Percentiles rank a stretch among this genome's conserved stretches.
Conservation (phyloP, 2,888 invertebrate species). For the Ecdyonurus torrentis region DNA sequence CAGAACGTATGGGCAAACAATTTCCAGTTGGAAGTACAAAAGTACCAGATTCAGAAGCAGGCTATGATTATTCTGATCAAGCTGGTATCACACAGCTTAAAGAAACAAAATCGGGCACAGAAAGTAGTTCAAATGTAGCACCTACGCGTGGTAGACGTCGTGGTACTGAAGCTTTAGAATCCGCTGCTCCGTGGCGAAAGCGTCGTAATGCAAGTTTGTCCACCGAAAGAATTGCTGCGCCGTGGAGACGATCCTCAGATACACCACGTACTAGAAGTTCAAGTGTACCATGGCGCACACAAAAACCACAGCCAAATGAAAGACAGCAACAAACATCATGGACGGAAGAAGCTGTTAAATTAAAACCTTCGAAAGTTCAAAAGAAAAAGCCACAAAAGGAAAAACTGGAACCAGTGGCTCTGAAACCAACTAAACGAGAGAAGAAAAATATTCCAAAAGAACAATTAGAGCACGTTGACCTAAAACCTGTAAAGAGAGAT, state of each 20-base stretch:
- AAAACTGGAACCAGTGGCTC: slow-evolving; percentile 20
- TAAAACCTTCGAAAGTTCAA: slow-evolving; percentile 25
- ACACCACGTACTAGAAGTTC: background rate
- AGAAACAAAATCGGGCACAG: background rate
- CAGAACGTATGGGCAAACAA: background rate
- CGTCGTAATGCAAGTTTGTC: background rate
- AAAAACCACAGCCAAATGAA: background rate
- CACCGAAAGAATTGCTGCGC: background rate
- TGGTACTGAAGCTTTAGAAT: background rate
- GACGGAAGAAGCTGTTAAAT: slow-evolving; percentile 44
- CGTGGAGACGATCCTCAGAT: background rate
- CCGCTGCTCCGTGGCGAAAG: background rate
- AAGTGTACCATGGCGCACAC: background rate
- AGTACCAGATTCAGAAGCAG: background rate
- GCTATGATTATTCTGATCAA: background rate
- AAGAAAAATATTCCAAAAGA: slow-evolving; percentile 26
- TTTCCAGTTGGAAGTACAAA: background rate
- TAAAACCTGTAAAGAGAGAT: slow-evolving; percentile 25
- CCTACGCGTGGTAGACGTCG: background rate
- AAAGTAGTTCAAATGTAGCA: background rate
- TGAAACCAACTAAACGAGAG: slow-evolving; percentile 26
- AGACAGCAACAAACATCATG: slow-evolving; percentile 29
- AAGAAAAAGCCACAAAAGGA: slow-evolving; percentile 26
- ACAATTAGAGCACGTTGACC: slow-evolving; percentile 29
- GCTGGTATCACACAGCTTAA: background rate